A percentile compares a stretch with the other conserved stretches of the same genome.
Conservation (phyloP, 2,888 invertebrate species). For the Stenodema calcarata region DNA sequence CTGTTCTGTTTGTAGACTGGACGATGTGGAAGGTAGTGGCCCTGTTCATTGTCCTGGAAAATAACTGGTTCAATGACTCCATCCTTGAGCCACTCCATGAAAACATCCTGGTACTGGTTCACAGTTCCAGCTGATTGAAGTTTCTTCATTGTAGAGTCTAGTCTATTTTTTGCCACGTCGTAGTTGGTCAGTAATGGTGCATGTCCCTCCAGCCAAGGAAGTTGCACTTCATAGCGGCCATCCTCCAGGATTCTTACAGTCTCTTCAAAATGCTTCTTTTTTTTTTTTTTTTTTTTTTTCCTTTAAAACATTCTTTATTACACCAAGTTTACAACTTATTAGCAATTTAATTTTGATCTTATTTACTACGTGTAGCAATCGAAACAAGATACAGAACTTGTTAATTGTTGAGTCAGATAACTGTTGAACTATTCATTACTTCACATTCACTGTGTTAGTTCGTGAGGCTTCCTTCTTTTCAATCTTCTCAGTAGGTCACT, state of each 20-base stretch:
- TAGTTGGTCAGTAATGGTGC: neutral
- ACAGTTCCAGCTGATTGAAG: neutral
- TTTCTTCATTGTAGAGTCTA: neutral
- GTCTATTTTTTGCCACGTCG: neutral
- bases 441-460: too few species aligned
- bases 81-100: conserved; percentile 36
- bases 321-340: too few species aligned
- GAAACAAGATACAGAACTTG: too few species aligned
- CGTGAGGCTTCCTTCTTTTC: too few species aligned
- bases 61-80: conserved; percentile 25
- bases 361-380: too few species aligned
- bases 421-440: too few species aligned
- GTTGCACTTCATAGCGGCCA: conserved; percentile 8
- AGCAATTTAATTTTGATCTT: too few species aligned
- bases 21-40: conserved; percentile 45
- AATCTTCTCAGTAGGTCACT: too few species aligned
- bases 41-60: neutral
- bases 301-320: too few species aligned
- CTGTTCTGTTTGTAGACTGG: conserved; percentile 28
- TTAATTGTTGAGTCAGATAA: too few species aligned
- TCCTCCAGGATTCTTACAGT: conserved; percentile 2
- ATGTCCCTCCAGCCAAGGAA: conserved; percentile 36
- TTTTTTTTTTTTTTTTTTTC: too few species aligned
- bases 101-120: neutral
- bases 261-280: neutral